phyloP scores from a whole-genome alignment of 2,113 vertebrate species.

The Meriones unguiculatus region DNA sequence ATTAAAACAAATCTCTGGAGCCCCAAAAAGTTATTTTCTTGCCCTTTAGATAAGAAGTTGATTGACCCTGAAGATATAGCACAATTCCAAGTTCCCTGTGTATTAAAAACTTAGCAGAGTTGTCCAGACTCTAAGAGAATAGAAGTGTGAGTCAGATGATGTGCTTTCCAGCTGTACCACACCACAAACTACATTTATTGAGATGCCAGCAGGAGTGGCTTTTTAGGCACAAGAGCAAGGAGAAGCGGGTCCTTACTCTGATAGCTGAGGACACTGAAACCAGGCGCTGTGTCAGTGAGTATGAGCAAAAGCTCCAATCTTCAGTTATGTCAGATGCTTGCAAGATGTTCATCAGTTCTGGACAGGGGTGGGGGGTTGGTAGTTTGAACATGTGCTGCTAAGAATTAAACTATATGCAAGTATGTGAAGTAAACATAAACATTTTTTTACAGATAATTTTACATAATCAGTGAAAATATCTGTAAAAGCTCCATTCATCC shows the following conservation, averaged over 20 bases:
- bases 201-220: neutral
- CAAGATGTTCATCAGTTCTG: neutral
- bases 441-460: neutral
- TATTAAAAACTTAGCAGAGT: conserved; percentile 23
- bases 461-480: neutral
- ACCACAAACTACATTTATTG: neutral
- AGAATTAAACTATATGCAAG: conserved; percentile 5
- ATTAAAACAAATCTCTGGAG: conserved; percentile 19
- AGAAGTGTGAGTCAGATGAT: neutral
- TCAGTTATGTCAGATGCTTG: neutral
- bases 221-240: neutral
- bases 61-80: neutral
- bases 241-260: conserved; percentile 11
- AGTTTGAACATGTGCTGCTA: neutral
- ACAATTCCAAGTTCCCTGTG: neutral
- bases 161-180: neutral
- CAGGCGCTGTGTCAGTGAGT: neutral
- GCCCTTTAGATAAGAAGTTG: neutral
- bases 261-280: neutral
- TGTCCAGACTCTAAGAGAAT: neutral
- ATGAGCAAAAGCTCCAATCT: neutral
- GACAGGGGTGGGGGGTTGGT: too few relatives aligned
- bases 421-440: conserved; percentile 33
- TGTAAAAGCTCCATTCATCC: neutral
- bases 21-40: neutral